These are phyloP conservation scores for Toxotes chatareus DNA, from an alignment of 2,113 vertebrate species.

Conservation along the genomic window DNA sequence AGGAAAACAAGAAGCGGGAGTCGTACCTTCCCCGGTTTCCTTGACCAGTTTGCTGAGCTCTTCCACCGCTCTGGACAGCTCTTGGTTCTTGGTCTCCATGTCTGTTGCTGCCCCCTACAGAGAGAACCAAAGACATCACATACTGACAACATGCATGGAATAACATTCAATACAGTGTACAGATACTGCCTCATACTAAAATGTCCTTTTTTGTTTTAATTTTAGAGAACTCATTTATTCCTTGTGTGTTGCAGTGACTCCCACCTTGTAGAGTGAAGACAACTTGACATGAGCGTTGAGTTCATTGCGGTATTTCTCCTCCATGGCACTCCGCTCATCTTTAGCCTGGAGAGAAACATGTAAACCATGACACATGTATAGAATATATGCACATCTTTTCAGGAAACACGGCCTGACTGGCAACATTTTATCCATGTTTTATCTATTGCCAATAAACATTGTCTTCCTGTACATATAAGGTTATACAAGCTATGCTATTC, in stretches of 20 bases:
- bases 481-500: background rate
- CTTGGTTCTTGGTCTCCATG: conserved; percentile 90
- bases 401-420: background rate
- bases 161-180: background rate
- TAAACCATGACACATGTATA: background rate
- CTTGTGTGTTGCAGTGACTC: conserved; percentile 10
- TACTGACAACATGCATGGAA: background rate
- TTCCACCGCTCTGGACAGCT: conserved; percentile 92
- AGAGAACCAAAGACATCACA: background rate
- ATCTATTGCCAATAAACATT: too few relatives aligned
- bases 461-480: too few relatives aligned
- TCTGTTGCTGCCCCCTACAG: conserved; percentile 91
- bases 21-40: conserved; percentile 89
- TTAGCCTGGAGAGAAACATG: conserved; percentile 85
- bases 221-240: background rate
- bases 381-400: background rate
- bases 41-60: conserved; percentile 93
- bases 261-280: conserved; percentile 95
- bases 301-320: conserved; percentile 95
- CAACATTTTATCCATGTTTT: background rate
- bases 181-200: background rate
- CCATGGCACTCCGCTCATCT: conserved; percentile 92
- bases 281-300: conserved; percentile 94
- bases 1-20: background rate
- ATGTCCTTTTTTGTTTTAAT: too few relatives aligned